phyloP scores from a whole-genome alignment of 2,888 invertebrate genomes.

The Drosophila infuscata region DNA sequence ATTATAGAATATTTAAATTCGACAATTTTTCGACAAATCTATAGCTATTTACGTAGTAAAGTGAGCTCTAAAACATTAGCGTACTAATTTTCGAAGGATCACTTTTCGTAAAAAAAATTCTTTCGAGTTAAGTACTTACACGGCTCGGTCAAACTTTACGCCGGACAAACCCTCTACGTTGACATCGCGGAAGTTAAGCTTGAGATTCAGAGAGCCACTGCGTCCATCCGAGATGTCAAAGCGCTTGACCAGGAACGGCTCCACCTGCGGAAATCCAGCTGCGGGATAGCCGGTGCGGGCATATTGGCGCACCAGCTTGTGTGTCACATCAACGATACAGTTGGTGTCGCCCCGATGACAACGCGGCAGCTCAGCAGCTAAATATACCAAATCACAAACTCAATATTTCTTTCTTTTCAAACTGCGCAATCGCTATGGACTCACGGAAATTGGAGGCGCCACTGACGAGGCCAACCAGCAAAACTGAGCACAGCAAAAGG shows the following conservation, averaged over 20 bases:
- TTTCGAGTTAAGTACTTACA: constrained; percentile 75
- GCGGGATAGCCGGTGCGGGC: constrained; percentile 81
- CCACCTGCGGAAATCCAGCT: constrained; percentile 82
- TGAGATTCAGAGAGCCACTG: constrained; percentile 79
- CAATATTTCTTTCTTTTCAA: not conserved
- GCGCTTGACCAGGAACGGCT: constrained; percentile 81
- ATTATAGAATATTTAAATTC: not conserved
- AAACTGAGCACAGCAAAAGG: constrained; percentile 41
- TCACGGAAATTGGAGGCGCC: constrained; percentile 71
- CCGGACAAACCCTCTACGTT: constrained; percentile 82
- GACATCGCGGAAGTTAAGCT: constrained; percentile 82
- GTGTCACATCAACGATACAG: constrained; percentile 80
- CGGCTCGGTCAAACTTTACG: constrained; percentile 79
- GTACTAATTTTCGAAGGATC: not conserved
- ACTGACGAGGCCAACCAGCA: constrained; percentile 47
- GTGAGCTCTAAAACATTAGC: not conserved
- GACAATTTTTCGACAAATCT: not conserved
- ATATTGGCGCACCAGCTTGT: constrained; percentile 72
- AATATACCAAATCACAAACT: constrained; percentile 16
- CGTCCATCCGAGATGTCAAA: constrained; percentile 83
- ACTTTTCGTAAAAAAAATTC: not conserved
- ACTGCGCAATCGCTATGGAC: constrained; percentile 7
- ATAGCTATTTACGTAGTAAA: not conserved
- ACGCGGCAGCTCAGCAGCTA: constrained; percentile 81
- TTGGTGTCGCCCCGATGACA: constrained; percentile 80